Evolutionary conservation across 2,113 vertebrate species (phyloP).

Genomic region (Canis aureus): DNA sequence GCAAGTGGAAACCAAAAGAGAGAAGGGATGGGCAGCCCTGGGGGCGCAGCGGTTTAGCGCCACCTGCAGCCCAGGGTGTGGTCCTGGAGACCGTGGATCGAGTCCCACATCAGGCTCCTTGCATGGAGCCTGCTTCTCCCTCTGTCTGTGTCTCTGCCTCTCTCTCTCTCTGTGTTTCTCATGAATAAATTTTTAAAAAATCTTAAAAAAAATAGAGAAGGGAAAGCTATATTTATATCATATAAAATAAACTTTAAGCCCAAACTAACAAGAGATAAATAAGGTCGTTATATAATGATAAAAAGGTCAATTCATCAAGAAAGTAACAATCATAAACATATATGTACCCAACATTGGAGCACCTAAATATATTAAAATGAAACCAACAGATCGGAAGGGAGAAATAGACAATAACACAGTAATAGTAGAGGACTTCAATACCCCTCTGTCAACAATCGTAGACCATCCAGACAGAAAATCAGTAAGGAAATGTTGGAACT

Average conservation of each 20-base stretch:
- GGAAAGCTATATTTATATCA: not conserved
- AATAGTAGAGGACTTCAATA: not conserved
- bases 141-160: no score
- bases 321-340: not conserved
- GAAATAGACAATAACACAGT: not conserved
- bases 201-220: not conserved
- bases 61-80: no score
- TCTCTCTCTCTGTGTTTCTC: no score
- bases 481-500: not conserved
- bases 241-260: not conserved
- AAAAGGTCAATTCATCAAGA: not conserved
- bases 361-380: not conserved
- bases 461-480: not conserved
- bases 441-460: not conserved
- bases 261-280: not conserved
- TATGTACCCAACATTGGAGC: not conserved
- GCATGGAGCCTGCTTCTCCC: no score
- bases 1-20: not conserved
- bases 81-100: no score
- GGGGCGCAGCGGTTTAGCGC: no score
- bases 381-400: not conserved
- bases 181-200: no score
- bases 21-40: not conserved
- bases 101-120: no score
- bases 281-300: not conserved